Evolutionary conservation across 2,113 vertebrate species (phyloP).

Genomic region (Illadopsis cleaveri): DNA sequence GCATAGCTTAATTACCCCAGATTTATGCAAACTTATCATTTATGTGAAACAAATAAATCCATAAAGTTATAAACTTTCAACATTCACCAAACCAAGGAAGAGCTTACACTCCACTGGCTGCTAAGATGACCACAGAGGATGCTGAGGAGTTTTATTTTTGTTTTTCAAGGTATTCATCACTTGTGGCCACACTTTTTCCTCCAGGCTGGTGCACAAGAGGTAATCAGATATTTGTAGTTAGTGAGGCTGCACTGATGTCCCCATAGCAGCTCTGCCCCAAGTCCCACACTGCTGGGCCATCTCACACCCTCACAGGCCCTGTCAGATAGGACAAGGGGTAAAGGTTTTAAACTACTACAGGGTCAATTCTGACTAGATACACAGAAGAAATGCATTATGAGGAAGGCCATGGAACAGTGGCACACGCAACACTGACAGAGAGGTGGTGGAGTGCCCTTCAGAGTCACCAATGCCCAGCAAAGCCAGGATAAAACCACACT

Average conservation of each 20-base stretch:
- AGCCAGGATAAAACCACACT: background rate
- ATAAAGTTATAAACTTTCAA: background rate
- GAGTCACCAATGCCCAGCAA: rapidly evolving
- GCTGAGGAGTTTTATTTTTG: background rate
- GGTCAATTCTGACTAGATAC: background rate
- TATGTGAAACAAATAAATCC: background rate
- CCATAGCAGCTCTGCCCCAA: background rate
- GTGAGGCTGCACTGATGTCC: rapidly evolving
- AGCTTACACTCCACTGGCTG: background rate
- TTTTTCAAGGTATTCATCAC: background rate
- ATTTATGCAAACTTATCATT: background rate
- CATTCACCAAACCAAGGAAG: background rate
- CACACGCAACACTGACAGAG: background rate
- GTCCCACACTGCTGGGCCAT: no score
- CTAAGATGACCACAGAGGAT: background rate
- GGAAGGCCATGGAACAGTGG: background rate
- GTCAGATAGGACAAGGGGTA: rapidly evolving
- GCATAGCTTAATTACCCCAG: background rate
- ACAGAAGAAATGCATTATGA: background rate
- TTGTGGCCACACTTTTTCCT: background rate
- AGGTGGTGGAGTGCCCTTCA: background rate
- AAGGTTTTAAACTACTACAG: background rate
- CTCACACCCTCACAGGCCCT: background rate
- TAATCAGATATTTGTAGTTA: background rate
- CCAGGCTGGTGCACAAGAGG: background rate